Conservation (phyloP, 2,888 invertebrate species). For the Latheticus oryzae region DNA sequence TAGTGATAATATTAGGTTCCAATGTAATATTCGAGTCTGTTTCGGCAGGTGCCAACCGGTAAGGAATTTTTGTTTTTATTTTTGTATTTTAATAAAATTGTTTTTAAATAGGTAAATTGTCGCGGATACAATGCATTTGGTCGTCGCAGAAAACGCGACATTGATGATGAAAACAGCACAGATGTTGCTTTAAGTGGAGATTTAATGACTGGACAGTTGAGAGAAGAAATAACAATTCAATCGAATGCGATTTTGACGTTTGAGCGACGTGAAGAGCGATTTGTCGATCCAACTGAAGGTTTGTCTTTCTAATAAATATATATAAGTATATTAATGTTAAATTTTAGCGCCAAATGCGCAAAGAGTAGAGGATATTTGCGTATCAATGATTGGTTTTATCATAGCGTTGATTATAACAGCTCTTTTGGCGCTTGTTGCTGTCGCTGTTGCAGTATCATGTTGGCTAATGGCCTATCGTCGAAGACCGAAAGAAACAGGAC, state of each 20-base stretch:
- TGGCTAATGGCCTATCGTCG: constrained; percentile 95
- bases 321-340: constrained; percentile 48
- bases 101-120: constrained; percentile 83
- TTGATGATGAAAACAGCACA: constrained; percentile 68
- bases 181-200: constrained; percentile 71
- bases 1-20: constrained; percentile 94
- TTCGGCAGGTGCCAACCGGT: constrained; percentile 96
- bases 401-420: constrained; percentile 93
- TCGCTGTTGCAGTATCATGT: constrained; percentile 94
- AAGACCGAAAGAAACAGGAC: constrained; percentile 87
- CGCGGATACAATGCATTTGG: constrained; percentile 92
- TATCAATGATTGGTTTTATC: constrained; percentile 92
- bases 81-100: neutral
- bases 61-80: constrained; percentile 60
- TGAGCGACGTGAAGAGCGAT: constrained; percentile 85
- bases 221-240: constrained; percentile 93
- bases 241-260: constrained; percentile 92
- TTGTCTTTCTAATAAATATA: constrained; percentile 52
- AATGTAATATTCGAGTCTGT: constrained; percentile 94
- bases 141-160: constrained; percentile 78
- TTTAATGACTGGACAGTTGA: constrained; percentile 79
- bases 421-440: constrained; percentile 89
- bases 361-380: constrained; percentile 87
- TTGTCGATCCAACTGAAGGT: constrained; percentile 84
- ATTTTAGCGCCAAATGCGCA: constrained; percentile 69